Evolutionary conservation across 2,888 invertebrate species (phyloP), one percentile per base, ranked within the genome.

Genomic region (Bellardia bayeri): DNA sequence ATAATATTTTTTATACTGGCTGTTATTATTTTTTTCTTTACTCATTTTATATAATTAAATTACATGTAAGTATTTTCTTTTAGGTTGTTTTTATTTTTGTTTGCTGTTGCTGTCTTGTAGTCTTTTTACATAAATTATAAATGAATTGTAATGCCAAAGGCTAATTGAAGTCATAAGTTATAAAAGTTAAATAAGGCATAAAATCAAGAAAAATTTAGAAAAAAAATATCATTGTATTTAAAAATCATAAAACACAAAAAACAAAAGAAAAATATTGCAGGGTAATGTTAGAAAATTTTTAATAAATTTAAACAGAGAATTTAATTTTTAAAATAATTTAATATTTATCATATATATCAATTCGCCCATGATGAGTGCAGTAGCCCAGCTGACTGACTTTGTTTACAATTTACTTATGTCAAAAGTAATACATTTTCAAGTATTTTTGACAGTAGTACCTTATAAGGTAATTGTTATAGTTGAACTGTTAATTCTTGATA

Each of bases 61-160:
- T 82, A 80, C n/a, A 45, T 69, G n/a, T 63, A 40, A 58, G 51
- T 56, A 82, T 66, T 42, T 45, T 37, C 76, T 84, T 81, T 56
- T 11, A 87, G n/a, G 14, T 69, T 37, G 6, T 37, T 37, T 37
- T 37, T 37, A 6, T 58, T 16, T 30, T 61, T 69, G 1, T 23
- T 23, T 23, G 23, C 23, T 23, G 45, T 23, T 84, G 49, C 16
- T 33, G 45, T 13, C 61, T 51, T 30, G 49, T 23, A 56, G 9
- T 56, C 40, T 49, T 56, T 71, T 16, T 81, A 51, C 66, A 87
- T 84, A 81, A 87, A 81, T 81, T 81, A 78, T 76, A 72, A 84
- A 84, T 72, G 56, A 81, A 78, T 81, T 74, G 68, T 84, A 84
- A 81, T 78, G 87, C 72, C 72, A 68, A 76, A 78, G 81, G 84